Evolutionary conservation across 2,888 invertebrate species (phyloP), one percentile per base, ranked within the genome.

Genomic region (Callosobruchus maculatus): DNA sequence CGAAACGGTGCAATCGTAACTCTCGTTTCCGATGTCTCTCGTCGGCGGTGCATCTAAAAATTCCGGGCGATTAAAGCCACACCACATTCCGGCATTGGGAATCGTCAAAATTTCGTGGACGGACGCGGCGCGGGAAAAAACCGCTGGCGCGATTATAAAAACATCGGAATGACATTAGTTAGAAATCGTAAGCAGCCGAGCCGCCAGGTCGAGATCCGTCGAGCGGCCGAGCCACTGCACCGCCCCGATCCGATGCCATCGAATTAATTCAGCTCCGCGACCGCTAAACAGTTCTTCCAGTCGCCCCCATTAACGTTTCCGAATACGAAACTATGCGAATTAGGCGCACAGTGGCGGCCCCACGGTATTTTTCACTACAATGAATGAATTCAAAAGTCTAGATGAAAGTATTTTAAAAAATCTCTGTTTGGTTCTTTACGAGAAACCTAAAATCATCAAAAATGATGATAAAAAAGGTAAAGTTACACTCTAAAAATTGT

Each of bases 321-420:
- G 80, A 78, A 81, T 82, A 81, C 82, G 49, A 49, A 83, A 83
- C 83, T 82, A 84, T 84, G 82, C 80, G 85, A 84, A 84, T 84
- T 85, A 85, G 83, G 81, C 81, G 81, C 82, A 79, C 82, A 72
- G 4, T 49, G 49, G 49, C 49, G 49, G 49, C 4, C 1, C 49
- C 4, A 13, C 18, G 49, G 4, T n/a, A n/a, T n/a, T n/a, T n/a
- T n/a, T n/a, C n/a, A n/a, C n/a, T n/a, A n/a, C n/a, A n/a, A n/a
- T n/a, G n/a, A n/a, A n/a, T n/a, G n/a, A n/a, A n/a, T n/a, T n/a
- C n/a, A n/a, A n/a, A n/a, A n/a, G n/a, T n/a, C n/a, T n/a, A n/a
- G n/a, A n/a, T n/a, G n/a, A n/a, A n/a, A n/a, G n/a, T n/a, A n/a
- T n/a, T n/a, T n/a, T n/a, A n/a, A n/a, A n/a, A n/a, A n/a, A n/a